These are phyloP conservation scores for Hirtodrosophila trivittata DNA, from an alignment of 2,888 invertebrate species.

Conservation along the genomic window DNA sequence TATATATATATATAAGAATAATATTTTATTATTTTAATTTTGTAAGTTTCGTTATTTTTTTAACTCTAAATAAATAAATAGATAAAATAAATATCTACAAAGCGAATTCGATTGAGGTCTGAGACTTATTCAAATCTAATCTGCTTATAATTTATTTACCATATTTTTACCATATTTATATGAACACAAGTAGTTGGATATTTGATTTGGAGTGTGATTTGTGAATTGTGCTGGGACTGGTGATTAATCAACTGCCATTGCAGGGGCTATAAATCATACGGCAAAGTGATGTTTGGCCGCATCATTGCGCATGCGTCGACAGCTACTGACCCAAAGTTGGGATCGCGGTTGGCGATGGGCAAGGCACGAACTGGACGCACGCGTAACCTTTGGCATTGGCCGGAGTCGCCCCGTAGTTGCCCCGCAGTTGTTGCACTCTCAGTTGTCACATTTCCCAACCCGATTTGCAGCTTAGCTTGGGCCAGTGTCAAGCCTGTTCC, in stretches of 20 bases:
- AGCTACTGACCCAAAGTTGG: conserved; percentile 60
- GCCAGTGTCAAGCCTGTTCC: background rate
- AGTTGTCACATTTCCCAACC: conserved; percentile 57
- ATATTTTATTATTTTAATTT: too few relatives aligned
- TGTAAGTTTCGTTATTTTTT: too few relatives aligned
- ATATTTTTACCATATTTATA: too few relatives aligned
- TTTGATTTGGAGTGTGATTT: conserved; percentile 28
- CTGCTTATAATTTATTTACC: too few relatives aligned
- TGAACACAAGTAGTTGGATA: background rate
- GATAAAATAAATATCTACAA: too few relatives aligned
- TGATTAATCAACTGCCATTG: conserved; percentile 64
- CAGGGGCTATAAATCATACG: conserved; percentile 58
- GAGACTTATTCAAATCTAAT: too few relatives aligned
- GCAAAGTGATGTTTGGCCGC: conserved; percentile 32
- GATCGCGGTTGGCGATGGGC: conserved; percentile 59
- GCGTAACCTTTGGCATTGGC: conserved; percentile 78
- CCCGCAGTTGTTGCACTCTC: conserved; percentile 19
- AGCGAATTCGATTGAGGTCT: too few relatives aligned
- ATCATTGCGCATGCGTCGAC: conserved; percentile 60
- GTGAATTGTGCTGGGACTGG: conserved; percentile 24
- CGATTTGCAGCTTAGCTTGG: conserved; percentile 67
- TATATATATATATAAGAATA: too few relatives aligned
- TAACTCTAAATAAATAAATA: too few relatives aligned
- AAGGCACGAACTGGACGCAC: conserved; percentile 81
- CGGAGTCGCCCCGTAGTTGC: conserved; percentile 3